These are phyloP conservation scores for Xenopus petersii DNA, from an alignment of 2,797 vertebrate species.

Conservation along the genomic window DNA sequence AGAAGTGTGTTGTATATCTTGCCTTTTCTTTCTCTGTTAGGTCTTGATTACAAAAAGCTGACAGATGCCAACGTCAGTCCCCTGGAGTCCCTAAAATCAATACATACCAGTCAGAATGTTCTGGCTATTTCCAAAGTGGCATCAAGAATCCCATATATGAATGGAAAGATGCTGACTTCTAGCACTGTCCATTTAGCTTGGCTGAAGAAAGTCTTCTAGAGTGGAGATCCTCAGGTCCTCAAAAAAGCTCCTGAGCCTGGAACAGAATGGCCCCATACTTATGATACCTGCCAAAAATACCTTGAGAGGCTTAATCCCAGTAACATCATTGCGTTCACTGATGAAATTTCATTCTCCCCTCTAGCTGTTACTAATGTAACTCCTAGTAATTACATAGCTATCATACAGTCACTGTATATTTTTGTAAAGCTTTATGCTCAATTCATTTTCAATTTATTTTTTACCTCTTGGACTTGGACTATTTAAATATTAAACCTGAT, in stretches of 20 bases:
- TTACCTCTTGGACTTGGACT: no score
- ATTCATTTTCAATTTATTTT: no score
- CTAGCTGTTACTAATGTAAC: conserved; percentile 79
- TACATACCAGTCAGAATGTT: conserved; percentile 90
- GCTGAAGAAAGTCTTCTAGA: conserved; percentile 90
- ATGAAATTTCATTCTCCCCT: conserved; percentile 82
- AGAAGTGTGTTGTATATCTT: neutral
- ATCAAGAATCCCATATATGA: conserved; percentile 72
- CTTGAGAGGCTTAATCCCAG: conserved; percentile 78
- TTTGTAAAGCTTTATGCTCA: no score
- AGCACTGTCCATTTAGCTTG: conserved; percentile 80
- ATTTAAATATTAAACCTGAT: no score
- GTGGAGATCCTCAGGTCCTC: conserved; percentile 83
- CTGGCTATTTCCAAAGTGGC: conserved; percentile 90
- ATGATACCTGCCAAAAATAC: conserved; percentile 82
- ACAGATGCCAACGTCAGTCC: conserved; percentile 77
- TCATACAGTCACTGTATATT: no score
- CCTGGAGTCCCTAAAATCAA: conserved; percentile 70
- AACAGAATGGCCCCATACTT: conserved; percentile 78
- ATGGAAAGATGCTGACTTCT: conserved; percentile 69
- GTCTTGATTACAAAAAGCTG: conserved; percentile 86
- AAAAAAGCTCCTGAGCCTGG: conserved; percentile 72
- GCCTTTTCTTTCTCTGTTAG: conserved; percentile 59
- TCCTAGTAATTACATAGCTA: no score
- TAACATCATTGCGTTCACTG: conserved; percentile 74